Base-by-base conservation (phyloP, 2,888 invertebrate species). In the Caenorhabditis sp. region DNA sequence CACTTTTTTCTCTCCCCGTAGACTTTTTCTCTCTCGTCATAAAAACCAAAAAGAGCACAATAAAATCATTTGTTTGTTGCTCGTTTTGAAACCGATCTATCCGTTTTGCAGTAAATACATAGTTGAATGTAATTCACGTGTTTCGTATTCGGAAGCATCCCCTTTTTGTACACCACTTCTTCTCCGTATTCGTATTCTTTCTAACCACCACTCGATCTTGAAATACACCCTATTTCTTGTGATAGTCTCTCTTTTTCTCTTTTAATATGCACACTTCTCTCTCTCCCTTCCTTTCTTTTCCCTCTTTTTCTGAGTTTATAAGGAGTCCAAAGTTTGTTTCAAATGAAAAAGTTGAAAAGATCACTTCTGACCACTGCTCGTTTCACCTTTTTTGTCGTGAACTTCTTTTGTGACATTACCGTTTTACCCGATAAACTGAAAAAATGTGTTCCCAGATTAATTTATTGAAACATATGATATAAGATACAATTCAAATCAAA, bases 201-300 rank as follows among this genome's bases (percentile, higher is more conserved):
- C 59, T 65, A 65, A 65, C 52, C 63, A 63, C 73, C n/a, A 53
- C 45, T 53, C 59, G 73, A 73, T 70, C 70, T 70, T 70, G 70
- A 70, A 70, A 70, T 70, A 70, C 70, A 61, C 70, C 70, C 59
- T 70, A 70, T 70, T 70, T 70, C 70, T 61, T 70, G 70, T 70
- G 70, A 70, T 70, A 70, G 70, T 70, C 70, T 3, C n/a, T n/a
- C n/a, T n/a, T n/a, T n/a, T n/a, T n/a, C n/a, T n/a, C n/a, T 35
- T 13, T 53, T 53, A 59, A 53, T 70, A 61, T 70, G 70, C 70
- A 70, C 70, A 59, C 63, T 58, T 63, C 73, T 73, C 65, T 48
- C 63, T 71, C 48, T 46, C n/a, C 46, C 43, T 43, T 27, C 27
- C 26, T 9, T 35, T 39, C 13, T 55, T 17, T 27, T 53, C 30